Conservation (phyloP, 2,888 invertebrate species). For the Acanthosepion pharaonis region DNA sequence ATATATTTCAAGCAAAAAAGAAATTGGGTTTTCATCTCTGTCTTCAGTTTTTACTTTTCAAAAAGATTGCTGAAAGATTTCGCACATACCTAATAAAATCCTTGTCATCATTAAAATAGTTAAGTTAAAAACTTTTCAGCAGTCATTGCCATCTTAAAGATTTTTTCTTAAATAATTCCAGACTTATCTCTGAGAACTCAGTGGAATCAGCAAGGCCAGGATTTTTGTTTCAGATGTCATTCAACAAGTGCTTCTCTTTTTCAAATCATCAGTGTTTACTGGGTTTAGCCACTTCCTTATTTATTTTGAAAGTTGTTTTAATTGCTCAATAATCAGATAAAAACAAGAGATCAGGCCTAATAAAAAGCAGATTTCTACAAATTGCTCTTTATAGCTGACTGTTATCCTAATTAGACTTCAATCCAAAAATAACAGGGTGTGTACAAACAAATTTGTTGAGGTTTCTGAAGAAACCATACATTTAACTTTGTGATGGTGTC, state of each 20-base stretch:
- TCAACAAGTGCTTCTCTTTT: background rate
- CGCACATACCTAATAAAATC: background rate
- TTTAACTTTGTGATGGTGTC: too few relatives aligned
- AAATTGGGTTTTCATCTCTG: too few relatives aligned
- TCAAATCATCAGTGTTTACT: background rate
- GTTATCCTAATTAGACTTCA: too few relatives aligned
- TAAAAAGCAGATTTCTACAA: background rate
- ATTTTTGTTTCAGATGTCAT: background rate
- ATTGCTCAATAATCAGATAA: background rate
- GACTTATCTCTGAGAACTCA: background rate
- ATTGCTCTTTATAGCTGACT: background rate
- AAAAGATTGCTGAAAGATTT: too few relatives aligned
- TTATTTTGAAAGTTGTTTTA: background rate
- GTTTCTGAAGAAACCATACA: too few relatives aligned
- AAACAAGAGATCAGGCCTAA: background rate
- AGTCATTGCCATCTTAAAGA: background rate
- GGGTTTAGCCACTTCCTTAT: background rate
- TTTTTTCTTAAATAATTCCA: background rate
- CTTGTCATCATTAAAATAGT: background rate
- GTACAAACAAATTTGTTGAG: too few relatives aligned
- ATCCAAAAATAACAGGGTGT: too few relatives aligned
- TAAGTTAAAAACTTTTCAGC: background rate
- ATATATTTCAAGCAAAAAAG: too few relatives aligned
- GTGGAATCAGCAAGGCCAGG: background rate
- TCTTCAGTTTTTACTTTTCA: too few relatives aligned